Evolutionary conservation across 2,888 invertebrate species (phyloP).

Genomic region (Orgyia antiqua): DNA sequence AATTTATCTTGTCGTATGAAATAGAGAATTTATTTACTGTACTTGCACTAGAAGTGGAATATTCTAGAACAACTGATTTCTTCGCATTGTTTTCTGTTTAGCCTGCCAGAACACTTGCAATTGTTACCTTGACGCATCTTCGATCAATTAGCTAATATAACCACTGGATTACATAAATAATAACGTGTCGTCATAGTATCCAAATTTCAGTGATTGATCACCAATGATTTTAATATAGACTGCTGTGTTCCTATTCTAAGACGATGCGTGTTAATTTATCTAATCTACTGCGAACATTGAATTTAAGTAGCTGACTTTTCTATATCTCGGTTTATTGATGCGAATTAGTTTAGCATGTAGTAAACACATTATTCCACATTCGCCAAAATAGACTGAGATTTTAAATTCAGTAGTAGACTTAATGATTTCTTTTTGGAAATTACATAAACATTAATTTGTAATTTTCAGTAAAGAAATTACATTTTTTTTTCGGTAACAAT

Average conservation of each 20-base stretch:
- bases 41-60: constrained; percentile 29
- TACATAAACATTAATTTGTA: constrained; percentile 28
- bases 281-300: constrained; percentile 58
- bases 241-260: constrained; percentile 66
- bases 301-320: constrained; percentile 35
- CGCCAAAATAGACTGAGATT: constrained; percentile 50
- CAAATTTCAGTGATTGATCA: constrained; percentile 73
- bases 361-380: constrained; percentile 32
- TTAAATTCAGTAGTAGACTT: constrained; percentile 41
- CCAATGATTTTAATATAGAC: constrained; percentile 72
- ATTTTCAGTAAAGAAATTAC: constrained; percentile 40
- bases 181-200: constrained; percentile 40
- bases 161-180: constrained; percentile 67
- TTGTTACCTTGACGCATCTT: constrained; percentile 59
- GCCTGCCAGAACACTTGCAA: constrained; percentile 22
- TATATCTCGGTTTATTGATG: constrained; percentile 49
- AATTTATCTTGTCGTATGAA: no score
- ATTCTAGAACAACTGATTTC: constrained; percentile 25
- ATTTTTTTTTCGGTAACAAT: constrained; percentile 50
- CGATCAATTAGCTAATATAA: constrained; percentile 50
- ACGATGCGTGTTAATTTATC: constrained; percentile 49
- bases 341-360: constrained; percentile 26
- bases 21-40: constrained; percentile 9
- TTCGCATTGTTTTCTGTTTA: constrained; percentile 27
- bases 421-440: constrained; percentile 39